Percentiles rank a stretch among this genome's conserved stretches.
Conservation (phyloP, 1,140 invertebrate genomes). For the Mylabris phalerata region DNA sequence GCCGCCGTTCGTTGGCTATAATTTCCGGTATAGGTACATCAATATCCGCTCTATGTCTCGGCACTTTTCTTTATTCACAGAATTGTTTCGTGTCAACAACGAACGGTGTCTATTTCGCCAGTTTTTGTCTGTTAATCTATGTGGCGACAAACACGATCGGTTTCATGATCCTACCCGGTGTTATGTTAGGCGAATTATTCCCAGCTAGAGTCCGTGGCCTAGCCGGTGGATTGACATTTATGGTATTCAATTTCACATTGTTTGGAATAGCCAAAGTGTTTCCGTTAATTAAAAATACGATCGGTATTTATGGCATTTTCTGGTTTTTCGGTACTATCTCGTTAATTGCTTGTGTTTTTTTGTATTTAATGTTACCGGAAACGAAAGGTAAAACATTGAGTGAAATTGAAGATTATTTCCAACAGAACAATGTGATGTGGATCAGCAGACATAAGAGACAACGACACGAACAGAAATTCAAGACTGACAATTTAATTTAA, state of each 20-base stretch:
- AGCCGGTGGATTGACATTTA: constrained; percentile 60
- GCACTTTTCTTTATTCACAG: constrained; percentile 44
- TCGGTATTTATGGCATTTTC: constrained; percentile 59
- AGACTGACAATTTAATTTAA: too few species aligned
- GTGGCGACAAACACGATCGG: constrained; percentile 63
- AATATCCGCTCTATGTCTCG: constrained; percentile 51
- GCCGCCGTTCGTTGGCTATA: constrained; percentile 55
- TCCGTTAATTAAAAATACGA: constrained; percentile 49
- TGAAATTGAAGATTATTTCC: constrained; percentile 74
- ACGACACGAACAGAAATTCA: too few species aligned
- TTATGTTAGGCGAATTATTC: constrained; percentile 64
- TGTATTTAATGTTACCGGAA: constrained; percentile 71
- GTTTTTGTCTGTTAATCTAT: constrained; percentile 53
- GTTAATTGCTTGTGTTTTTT: constrained; percentile 53
- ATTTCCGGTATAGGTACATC: constrained; percentile 59
- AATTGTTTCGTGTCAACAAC: constrained; percentile 31
- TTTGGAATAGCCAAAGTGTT: constrained; percentile 71
- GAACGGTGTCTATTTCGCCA: constrained; percentile 43
- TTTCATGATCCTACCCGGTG: constrained; percentile 61
- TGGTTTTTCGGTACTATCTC: constrained; percentile 62
- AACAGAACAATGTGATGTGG: constrained; percentile 51
- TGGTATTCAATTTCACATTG: constrained; percentile 56
- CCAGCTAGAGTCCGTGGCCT: constrained; percentile 49
- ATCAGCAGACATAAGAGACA: too few species aligned
- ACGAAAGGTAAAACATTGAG: constrained; percentile 70